Base-by-base conservation (phyloP, 2,113 vertebrate species). In the Forbesichthys agassizii region DNA sequence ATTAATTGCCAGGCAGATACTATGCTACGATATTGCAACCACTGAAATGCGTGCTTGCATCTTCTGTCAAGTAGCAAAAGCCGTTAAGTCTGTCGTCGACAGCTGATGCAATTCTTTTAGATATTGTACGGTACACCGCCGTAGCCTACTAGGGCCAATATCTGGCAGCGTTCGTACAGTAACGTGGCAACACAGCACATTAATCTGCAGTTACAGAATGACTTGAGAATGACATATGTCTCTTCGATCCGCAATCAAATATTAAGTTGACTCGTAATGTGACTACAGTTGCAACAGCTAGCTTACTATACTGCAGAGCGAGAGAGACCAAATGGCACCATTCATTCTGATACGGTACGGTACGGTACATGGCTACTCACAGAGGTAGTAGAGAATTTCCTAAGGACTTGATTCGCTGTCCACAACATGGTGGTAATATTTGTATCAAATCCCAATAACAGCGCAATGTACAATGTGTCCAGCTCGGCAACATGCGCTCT, bases 311-410 rank as follows among this genome's bases (percentile, higher is more conserved):
- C 27, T 27, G 27, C 27, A 27, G 27, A 27, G 2, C 2, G 2
- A 27, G 27, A 27, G 27, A 12, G 9, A 33, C 20, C 27, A 73
- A 5, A 18, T 27, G 1, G 3, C 9, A 14, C 10, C 4, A 57
- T 64, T 60, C 20, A 13, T 62, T 49, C 4, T 60, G 18, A 13
- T 16, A 12, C 9, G 56, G 49, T 16, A 11, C 9, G 56, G 49
- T 33, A 16, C 33, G 9, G 27, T 27, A 27, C n/a, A 42, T 18
- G 49, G 52, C 36, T 83, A 93, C 97, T 99, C 92, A 98, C 96
- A 58, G 85, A 90, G 20, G 94, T 73, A n/a, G 93, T 94, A 91
- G 94, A 96, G 91, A 98, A 92, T 80, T 79, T 92, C 91, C 96
- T 91, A 10, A 95, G 78, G 76, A 92, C 84, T 68, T 84, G 92